Base-by-base conservation (phyloP, 2,888 invertebrate species). In the Artemia sinica region DNA sequence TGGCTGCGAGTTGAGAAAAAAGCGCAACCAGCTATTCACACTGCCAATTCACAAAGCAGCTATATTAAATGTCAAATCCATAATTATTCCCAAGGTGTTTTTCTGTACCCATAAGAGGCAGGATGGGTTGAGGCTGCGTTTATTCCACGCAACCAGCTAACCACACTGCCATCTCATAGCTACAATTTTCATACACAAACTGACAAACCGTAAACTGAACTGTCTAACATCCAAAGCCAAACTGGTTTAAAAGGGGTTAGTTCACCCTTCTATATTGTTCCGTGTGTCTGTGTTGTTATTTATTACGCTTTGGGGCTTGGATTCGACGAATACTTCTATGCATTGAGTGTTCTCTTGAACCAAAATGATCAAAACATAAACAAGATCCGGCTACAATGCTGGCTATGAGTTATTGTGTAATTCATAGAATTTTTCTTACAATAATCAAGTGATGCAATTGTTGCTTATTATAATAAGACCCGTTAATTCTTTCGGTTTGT, bases 141-240 rank as follows among this genome's bases (percentile, higher is more conserved):
- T 58, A 58, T 58, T 10, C 18, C 18, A 18, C 58, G 58, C 58
- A 58, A 58, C 58, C 58, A 58, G 58, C 58, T 58, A 58, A 58
- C 58, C 58, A 58, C 58, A 58, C 58, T 58, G 58, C 58, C 58
- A 58, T 8, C 18, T 58, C 58, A 18, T 58, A 58, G 58, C 58
- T 58, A 18, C n/a, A 58, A 58, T n/a, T 58, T 58, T 14, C 58
- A 28, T 14, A 58, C 18, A 13, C 58, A 58, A 58, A 58, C 3
- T 8, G n/a, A 10, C 18, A n/a, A 58, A 8, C 18, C 0, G 8
- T 58, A 9, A 8, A 58, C 58, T 9, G 8, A 9, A 9, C 58
- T 14, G 14, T 9, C 18, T 18, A 10, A 9, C n/a, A 58, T n/a
- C 58, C 18, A 18, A 18, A 18, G 8, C 14, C 58, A 18, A 58